These are phyloP conservation scores for Netelia fuscicornis DNA, from an alignment of 2,888 invertebrate species.

Conservation along the genomic window DNA sequence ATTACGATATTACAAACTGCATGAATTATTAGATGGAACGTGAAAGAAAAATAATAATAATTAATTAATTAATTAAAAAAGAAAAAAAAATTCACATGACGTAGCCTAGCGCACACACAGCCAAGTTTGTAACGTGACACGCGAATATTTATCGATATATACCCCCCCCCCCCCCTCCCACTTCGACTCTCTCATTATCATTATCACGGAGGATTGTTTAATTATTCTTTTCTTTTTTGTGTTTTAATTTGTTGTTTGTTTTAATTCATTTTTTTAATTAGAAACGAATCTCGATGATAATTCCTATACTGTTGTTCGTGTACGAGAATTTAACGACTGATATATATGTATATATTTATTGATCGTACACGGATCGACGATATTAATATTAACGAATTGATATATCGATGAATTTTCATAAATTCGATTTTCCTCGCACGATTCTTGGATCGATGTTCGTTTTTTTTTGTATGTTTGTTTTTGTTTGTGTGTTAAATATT, in stretches of 20 bases:
- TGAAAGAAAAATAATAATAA: slow-evolving; percentile 68
- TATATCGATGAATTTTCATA: slow-evolving; percentile 15
- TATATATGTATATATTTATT: slow-evolving; percentile 11
- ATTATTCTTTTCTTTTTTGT: slow-evolving; percentile 15
- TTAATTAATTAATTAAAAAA: neutral
- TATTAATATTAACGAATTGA: slow-evolving; percentile 1
- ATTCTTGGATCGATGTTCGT: neutral
- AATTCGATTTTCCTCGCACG: no score
- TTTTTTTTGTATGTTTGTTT: neutral
- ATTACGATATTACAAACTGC: slow-evolving; percentile 73
- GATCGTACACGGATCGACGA: no score
- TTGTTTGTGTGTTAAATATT: no score
- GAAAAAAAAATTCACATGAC: slow-evolving; percentile 71
- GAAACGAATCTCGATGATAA: slow-evolving; percentile 81
- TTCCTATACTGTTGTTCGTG: slow-evolving; percentile 77
- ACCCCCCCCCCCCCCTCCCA: neutral
- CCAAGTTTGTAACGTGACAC: slow-evolving; percentile 81
- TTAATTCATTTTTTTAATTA: slow-evolving; percentile 46
- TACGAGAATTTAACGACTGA: slow-evolving; percentile 59
- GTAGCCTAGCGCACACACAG: slow-evolving; percentile 83
- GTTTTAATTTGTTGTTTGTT: slow-evolving; percentile 62
- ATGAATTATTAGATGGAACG: slow-evolving; percentile 75
- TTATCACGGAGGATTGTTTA: slow-evolving; percentile 64
- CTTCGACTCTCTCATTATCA: slow-evolving; percentile 62
- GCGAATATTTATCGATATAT: slow-evolving; percentile 59